Evolutionary conservation across 2,113 vertebrate genomes (phyloP).

Genomic region (Centropus unirufus): DNA sequence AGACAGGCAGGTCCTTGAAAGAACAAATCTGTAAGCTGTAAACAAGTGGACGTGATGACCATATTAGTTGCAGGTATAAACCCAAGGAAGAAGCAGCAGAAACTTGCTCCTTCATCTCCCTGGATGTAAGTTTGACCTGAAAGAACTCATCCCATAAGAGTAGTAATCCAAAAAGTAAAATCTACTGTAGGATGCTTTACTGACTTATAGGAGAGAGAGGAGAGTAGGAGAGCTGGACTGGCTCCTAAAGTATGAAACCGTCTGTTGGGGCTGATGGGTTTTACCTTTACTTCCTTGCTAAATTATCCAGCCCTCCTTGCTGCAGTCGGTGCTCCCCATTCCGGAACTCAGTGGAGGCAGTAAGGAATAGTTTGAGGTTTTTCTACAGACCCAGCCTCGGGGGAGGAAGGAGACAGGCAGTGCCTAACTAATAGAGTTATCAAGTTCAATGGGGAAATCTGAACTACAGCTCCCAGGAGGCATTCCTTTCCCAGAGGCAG

Average conservation of each 20-base stretch:
- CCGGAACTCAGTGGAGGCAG: background rate
- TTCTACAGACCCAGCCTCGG: background rate
- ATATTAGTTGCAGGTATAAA: accelerated
- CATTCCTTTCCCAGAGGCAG: background rate
- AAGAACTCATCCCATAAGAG: background rate
- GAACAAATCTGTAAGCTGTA: background rate
- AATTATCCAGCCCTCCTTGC: background rate
- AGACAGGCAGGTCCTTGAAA: background rate
- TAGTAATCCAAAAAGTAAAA: background rate
- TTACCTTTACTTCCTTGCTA: background rate
- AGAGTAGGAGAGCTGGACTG: background rate
- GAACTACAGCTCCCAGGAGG: slow-evolving; percentile 27
- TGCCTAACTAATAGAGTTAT: background rate
- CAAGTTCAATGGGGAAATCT: background rate
- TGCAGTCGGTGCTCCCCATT: background rate
- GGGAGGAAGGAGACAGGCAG: background rate
- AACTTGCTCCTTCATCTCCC: background rate
- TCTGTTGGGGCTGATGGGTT: background rate
- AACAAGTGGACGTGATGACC: background rate
- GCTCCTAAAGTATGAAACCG: background rate
- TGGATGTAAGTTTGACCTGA: background rate
- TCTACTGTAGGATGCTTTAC: background rate
- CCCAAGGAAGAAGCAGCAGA: background rate
- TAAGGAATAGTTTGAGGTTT: background rate
- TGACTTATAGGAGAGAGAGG: background rate